A percentile compares a stretch with the other conserved stretches of the same genome.
Evolutionary conservation across 2,888 invertebrate species (phyloP).

Genomic region (Lochmaea crataegi): DNA sequence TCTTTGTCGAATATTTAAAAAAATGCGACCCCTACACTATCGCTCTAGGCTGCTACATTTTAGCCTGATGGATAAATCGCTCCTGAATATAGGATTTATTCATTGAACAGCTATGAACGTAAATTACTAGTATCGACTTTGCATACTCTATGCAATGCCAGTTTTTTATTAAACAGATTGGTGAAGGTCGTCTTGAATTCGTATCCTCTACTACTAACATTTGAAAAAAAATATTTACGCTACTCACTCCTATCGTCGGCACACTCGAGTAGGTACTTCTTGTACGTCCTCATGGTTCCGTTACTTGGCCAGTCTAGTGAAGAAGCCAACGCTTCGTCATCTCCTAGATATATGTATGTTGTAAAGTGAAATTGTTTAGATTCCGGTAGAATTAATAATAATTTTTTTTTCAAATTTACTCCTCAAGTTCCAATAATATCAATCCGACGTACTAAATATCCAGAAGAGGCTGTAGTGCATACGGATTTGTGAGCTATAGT

Average conservation of each 20-base stretch:
- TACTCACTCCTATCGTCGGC: conserved; percentile 32
- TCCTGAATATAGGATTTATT: too few relatives aligned
- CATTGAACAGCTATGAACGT: too few relatives aligned
- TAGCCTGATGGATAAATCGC: too few relatives aligned
- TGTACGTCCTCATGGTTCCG: conserved; percentile 50
- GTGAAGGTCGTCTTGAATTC: too few relatives aligned
- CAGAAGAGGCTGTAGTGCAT: neutral
- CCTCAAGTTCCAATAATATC: neutral
- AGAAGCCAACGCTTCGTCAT: conserved; percentile 42
- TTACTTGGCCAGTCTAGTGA: conserved; percentile 53
- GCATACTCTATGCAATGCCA: too few relatives aligned
- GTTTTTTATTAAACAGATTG: too few relatives aligned
- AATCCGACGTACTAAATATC: neutral
- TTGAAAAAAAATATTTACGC: conserved; percentile 23
- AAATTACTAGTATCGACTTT: too few relatives aligned
- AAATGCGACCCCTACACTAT: too few relatives aligned
- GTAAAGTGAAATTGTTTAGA: conserved; percentile 27
- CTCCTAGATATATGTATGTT: conserved; percentile 24
- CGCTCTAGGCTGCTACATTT: too few relatives aligned
- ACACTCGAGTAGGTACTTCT: conserved; percentile 37
- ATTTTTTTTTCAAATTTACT: neutral
- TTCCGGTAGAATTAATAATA: conserved; percentile 2
- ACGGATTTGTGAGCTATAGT: neutral
- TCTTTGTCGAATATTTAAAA: too few relatives aligned
- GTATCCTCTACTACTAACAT: too few relatives aligned